Base-by-base conservation (phyloP, 2,797 vertebrate species). In the Enteromius thamalakanensis region DNA sequence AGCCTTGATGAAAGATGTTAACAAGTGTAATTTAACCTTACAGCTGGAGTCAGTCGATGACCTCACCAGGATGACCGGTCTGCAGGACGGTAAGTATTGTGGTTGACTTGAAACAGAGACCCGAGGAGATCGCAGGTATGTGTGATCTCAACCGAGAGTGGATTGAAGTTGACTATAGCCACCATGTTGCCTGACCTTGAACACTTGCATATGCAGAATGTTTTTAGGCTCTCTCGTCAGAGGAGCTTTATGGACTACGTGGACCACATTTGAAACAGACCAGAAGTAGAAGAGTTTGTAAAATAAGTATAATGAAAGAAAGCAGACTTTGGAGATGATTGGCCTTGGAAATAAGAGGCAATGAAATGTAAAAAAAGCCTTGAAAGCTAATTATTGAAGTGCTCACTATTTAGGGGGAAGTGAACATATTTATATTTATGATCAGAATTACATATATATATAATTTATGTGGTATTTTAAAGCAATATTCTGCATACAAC, bases 61-160 rank as follows among this genome's bases (percentile, higher is more conserved):
- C 60, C 72, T 83, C 81, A 74, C 29, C 19, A 42, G 55, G 29
- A 81, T 84, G 74, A 69, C 58, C 42, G 49, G 77, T 32, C 42
- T 85, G 80, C 70, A 70, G 82, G 80, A 62, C 14, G 37, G 12
- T 45, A 32, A 78, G 69, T n/a, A 40, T 42, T 45, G 42, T 75
- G 60, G 45, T 15, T 29, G 62, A 79, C 76, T 67, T 15, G 26
- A 60, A 77, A 62, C 58, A 70, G 65, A 70, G 9, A 79, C 14
- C 32, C 0, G 15, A 80, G 60, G 40, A 19, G 42, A 74, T 19
- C 1, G 3, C 29, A 79, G 29, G 40, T 47, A 64, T 64, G 42
- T 64, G 32, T 81, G 40, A 49, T 65, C 58, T 65, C 42, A 65
- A 7, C 21, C 2, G 37, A 26, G 21, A 65, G 29, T 75, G 29